These are phyloP conservation scores for Troides aeacus DNA, from an alignment of 2,888 invertebrate genomes.

Conservation along the genomic window DNA sequence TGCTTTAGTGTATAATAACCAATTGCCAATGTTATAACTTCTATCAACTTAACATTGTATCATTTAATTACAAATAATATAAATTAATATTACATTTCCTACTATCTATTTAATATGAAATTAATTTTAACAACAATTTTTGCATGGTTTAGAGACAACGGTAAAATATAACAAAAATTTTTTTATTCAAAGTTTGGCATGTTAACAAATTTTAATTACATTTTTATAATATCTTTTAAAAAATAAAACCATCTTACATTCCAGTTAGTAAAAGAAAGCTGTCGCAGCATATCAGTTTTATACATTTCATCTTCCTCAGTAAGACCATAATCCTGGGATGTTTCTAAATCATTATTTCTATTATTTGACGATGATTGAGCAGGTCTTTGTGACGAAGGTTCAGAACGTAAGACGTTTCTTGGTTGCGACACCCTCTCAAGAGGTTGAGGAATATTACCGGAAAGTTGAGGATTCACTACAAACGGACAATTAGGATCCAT, in stretches of 20 bases:
- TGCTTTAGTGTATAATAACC: no score
- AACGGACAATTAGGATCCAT: constrained; percentile 86
- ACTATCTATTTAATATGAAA: no score
- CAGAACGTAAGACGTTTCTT: constrained; percentile 31
- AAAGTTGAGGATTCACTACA: constrained; percentile 82
- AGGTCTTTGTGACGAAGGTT: constrained; percentile 35
- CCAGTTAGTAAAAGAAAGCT: constrained; percentile 88
- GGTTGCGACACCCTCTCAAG: constrained; percentile 48
- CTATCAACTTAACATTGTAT: no score
- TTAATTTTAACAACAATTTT: no score
- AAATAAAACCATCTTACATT: constrained; percentile 71
- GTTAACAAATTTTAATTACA: no score
- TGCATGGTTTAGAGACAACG: no score
- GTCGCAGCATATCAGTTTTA: constrained; percentile 81
- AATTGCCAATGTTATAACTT: no score
- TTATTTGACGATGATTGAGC: constrained; percentile 42
- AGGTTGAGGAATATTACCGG: constrained; percentile 84
- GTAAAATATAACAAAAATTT: no score
- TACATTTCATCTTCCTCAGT: constrained; percentile 68
- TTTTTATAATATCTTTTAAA: no score
- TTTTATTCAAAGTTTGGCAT: no score
- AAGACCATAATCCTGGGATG: constrained; percentile 52
- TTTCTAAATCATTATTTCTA: constrained; percentile 44
- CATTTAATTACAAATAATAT: no score
- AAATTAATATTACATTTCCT: no score